Percentiles rank a stretch among this genome's conserved stretches.
phyloP scores from a whole-genome alignment of 37 sponge, comb jelly and placozoan genomes.

The Dysidea cf. avara region DNA sequence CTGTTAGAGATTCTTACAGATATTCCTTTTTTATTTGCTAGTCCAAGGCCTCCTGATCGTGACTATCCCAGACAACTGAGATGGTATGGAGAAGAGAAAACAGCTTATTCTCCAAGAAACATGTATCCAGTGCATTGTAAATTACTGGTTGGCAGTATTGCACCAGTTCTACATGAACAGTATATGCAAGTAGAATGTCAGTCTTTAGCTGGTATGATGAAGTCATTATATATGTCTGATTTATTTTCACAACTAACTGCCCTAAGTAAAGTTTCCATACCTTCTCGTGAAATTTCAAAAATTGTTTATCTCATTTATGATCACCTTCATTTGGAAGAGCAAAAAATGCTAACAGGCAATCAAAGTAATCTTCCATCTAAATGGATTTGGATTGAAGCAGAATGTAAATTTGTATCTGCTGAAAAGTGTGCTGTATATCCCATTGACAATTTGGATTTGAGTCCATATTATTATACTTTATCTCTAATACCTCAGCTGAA shows the following conservation, averaged over 20 bases:
- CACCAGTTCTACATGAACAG: conserved; percentile 13
- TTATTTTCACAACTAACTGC: conserved; percentile 1
- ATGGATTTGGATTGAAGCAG: background rate
- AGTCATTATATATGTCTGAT: background rate
- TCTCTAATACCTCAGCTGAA: background rate
- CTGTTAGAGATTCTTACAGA: background rate
- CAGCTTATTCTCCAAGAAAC: conserved; percentile 2
- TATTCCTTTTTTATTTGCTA: conserved; percentile 34
- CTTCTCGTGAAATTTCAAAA: background rate
- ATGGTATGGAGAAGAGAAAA: conserved; percentile 39
- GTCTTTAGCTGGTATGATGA: background rate
- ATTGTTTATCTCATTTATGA: conserved; percentile 9
- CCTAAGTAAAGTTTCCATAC: background rate
- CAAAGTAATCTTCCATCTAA: background rate
- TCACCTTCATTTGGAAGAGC: conserved; percentile 8
- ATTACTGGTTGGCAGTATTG: conserved; percentile 32
- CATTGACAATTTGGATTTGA: background rate
- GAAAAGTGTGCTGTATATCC: background rate
- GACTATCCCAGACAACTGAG: conserved; percentile 4
- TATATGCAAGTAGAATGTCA: background rate
- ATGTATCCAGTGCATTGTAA: background rate
- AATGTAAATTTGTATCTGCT: background rate
- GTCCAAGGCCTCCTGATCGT: no score
- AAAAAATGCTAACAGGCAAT: background rate
- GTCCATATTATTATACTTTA: background rate